Conservation (phyloP, 2,113 vertebrate genomes). For the Hippopotamus amphibius region DNA sequence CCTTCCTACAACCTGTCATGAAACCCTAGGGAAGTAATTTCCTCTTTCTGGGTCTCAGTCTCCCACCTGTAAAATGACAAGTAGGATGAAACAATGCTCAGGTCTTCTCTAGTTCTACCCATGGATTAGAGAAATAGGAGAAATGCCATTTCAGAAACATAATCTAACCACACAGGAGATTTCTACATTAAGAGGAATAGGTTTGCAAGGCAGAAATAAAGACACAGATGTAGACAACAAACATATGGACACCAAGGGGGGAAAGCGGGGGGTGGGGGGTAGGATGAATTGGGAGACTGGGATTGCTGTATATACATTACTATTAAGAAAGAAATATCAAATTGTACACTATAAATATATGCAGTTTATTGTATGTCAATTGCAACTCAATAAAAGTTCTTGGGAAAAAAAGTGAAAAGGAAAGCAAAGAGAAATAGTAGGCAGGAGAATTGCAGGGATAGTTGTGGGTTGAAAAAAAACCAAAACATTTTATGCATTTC, state of each 20-base stretch:
- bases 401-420: too few relatives aligned
- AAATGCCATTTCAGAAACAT: background rate
- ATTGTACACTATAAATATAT: too few relatives aligned
- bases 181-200: background rate
- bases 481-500: background rate
- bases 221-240: too few relatives aligned
- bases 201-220: too few relatives aligned
- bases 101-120: background rate
- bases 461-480: background rate
- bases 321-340: too few relatives aligned
- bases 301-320: too few relatives aligned
- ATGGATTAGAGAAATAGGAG: too few relatives aligned
- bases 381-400: too few relatives aligned
- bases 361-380: too few relatives aligned
- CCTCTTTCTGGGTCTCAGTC: background rate
- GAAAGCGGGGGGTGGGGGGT: too few relatives aligned
- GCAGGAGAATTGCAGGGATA: background rate
- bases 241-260: too few relatives aligned
- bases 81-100: background rate
- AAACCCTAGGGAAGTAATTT: background rate
- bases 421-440: background rate
- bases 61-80: background rate
- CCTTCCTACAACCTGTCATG: background rate
- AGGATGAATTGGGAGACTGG: too few relatives aligned
- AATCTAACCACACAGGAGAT: background rate